Evolutionary conservation across 2,888 invertebrate species (phyloP), one percentile per base, ranked within the genome.

Genomic region (Drosophila infuscata): DNA sequence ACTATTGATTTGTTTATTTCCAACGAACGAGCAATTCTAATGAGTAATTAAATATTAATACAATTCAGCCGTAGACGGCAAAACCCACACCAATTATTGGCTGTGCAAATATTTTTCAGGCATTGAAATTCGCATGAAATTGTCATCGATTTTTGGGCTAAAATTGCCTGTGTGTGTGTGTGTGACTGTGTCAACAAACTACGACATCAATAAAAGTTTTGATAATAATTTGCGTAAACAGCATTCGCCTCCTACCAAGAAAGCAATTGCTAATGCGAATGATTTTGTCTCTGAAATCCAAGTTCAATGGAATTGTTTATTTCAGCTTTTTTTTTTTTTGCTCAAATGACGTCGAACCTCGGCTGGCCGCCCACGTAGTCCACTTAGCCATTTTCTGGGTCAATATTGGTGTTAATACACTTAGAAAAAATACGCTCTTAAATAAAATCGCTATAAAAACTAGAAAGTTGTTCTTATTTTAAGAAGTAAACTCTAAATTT

Each of bases 281-380:
- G 76, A 66, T 74, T 61, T 65, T 67, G 72, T 70, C 69, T 70
- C 70, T 60, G 65, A 74, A 75, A 74, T 7, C 69, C 71, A 56
- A 79, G 77, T 85, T 85, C 85, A 88, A 80, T 76, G 79, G 85
- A 85, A 85, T 81, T 83, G 80, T 78, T 85, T 81, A 48, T 70
- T 52, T 54, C 11, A 7, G 32, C 57, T 20, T 38, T n/a, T 56
- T 29, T 0, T 57, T 11, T 6, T 29, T 46, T 46, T 15, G 49
- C 32, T 41, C 25, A 53, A 41, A 51, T 66, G 72, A 64, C 63
- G 77, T 70, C 64, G 56, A 20, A 11, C 25, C 53, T 35, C 51
- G 15, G 15, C 41, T 38, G 11, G 38, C 43, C 79, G 38, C 78
- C 79, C 80, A 79, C 80, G 25, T 25, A 25, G 25, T 2, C 25